phyloP scores from a whole-genome alignment of 2,113 vertebrate genomes.

The Apeltes quadracus region DNA sequence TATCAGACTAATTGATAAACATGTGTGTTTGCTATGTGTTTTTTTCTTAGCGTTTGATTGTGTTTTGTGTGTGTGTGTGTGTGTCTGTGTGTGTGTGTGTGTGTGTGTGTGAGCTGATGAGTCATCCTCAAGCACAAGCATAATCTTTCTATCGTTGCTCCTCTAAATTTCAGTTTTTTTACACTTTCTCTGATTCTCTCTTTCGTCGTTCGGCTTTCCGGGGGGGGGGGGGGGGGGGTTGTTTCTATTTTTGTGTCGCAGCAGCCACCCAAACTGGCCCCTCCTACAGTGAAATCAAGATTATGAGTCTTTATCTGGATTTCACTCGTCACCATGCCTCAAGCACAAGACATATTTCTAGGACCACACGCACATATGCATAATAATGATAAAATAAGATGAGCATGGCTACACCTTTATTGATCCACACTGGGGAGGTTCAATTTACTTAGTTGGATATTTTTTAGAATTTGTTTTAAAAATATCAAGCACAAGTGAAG shows the following conservation, averaged over 20 bases:
- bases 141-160: constrained; percentile 47
- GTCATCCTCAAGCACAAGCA: constrained; percentile 64
- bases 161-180: constrained; percentile 49
- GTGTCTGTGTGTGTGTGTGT: constrained; percentile 19
- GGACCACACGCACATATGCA: constrained; percentile 1
- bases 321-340: constrained; percentile 27
- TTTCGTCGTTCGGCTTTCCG: not conserved
- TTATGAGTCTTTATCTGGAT: constrained; percentile 28
- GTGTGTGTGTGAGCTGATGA: constrained; percentile 62
- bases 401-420: not conserved
- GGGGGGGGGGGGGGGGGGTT: not conserved
- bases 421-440: not conserved
- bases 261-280: constrained; percentile 2
- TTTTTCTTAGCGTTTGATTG: constrained; percentile 53
- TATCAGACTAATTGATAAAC: constrained; percentile 64
- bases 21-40: constrained; percentile 44
- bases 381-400: not conserved
- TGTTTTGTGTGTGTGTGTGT: constrained; percentile 1
- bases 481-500: not conserved
- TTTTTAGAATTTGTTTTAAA: not conserved
- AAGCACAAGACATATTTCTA: constrained; percentile 9
- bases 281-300: constrained; percentile 42
- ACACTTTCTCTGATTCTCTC: constrained; percentile 21
- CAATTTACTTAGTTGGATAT: not conserved
- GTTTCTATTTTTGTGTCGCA: not conserved